Evolutionary conservation across 2,113 vertebrate genomes (phyloP), one percentile per base, ranked within the genome.

Genomic region (Diadophis punctatus): DNA sequence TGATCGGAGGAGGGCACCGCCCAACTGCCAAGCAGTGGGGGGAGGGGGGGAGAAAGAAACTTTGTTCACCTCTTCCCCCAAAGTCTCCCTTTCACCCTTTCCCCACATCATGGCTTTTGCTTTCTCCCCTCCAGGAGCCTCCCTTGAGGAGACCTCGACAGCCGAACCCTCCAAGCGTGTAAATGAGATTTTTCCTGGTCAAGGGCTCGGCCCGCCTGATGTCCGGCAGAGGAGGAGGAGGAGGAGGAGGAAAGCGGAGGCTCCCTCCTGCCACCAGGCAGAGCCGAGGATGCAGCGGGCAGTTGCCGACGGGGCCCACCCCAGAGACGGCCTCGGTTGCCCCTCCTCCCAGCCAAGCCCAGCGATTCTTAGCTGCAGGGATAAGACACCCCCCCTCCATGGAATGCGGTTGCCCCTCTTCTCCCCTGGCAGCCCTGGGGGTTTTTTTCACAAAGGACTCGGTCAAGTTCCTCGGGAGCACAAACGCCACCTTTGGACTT

Each of bases 71-170:
- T 20, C 48, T 49, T 49, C 68, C 93, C 95, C 93, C 93, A 68
- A 92, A 63, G 7, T 8, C 68, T 80, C 68, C 68, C 20, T 23
- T 14, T 1, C 8, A 3, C 27, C 14, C 12, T 18, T 0, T 48
- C 96, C 93, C 95, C 95, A 95, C 94, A 95, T 96, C 94, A 3
- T 0, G 18, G 18, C 30, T 96, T 43, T 96, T 95, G 46, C 93
- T 96, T 95, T 95, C 96, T 97, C 92, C 97, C 97, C 97, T 97
- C 95, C 97, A 98, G 97, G 97, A 97, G 96, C 94, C 96, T 97
- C 93, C 95, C 96, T 95, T 98, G 97, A 97, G 96, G 97, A 20
- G 53, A 30, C 58, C 58, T 11, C 0, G 5, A 95, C 92, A 95
- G 93, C 87, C 90, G 94, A 94, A 30, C 3, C 27, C 85, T 60